Evolutionary conservation across 2,113 vertebrate species (phyloP), one percentile per base, ranked within the genome.

Genomic region (Capra hircus): DNA sequence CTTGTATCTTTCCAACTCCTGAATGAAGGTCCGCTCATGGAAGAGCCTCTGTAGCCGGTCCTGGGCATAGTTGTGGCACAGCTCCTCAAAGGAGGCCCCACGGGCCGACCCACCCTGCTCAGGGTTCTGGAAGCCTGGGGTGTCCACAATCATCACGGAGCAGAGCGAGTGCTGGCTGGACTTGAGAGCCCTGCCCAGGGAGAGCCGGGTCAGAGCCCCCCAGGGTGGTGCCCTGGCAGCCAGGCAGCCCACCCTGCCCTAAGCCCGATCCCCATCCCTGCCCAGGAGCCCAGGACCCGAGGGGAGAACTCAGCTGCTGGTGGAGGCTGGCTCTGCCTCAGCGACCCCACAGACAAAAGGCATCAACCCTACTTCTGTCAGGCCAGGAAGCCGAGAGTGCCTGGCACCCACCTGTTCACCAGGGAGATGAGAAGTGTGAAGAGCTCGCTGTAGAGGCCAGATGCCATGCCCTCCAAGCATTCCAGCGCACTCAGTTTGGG

Each of bases 31-130:
- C 85, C 99, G 99, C 93, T 99, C 99, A 0, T 99, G 99, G 98
- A 99, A 99, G 23, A 99, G 99, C 1, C 98, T 99, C 99, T 99
- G 99, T 97, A 99, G 99, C 81, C 99, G 99, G 97, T 99, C 99
- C 98, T 99, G 99, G 52, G 99, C 98, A 0, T 99, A 99, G 99
- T 99, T 99, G 97, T 99, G 99, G 98, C 99, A 99, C 55, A 99
- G 99, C 98, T 99, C 99, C 97, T 99, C 99, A 0, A 99, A 99
- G 52, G 99, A 99, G 98, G 99, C 99, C 0, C 99, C 99, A 0
- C 99, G 99, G 81, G 99, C 99, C 5, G 99, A 99, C 57, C 99
- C 99, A 0, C 99, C 99, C 97, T 99, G 98, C 74, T 99, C 99
- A 0, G 99, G 99, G 98, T 99, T 99, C 98, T 99, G 99, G 11